Conservation (phyloP, 2,113 vertebrate species). For the Sakesphorus luctuosus region DNA sequence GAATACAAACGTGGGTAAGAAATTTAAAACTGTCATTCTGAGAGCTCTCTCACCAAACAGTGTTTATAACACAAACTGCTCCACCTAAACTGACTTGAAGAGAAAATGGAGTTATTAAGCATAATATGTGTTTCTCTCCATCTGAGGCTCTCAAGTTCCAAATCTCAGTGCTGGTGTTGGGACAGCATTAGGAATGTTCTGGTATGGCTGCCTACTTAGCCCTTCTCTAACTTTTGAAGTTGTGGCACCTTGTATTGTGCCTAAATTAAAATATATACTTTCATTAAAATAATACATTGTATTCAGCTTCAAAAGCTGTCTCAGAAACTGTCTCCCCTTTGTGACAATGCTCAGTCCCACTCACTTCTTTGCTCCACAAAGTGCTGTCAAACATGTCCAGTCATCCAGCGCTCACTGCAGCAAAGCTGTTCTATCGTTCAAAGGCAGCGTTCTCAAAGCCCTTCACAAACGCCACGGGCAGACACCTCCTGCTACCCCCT, state of each 20-base stretch:
- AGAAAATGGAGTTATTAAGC: not conserved
- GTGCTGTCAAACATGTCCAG: not conserved
- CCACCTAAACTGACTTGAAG: not conserved
- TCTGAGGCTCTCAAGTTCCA: not conserved
- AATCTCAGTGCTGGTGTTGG: not conserved
- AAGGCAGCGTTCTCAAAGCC: not conserved
- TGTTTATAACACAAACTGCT: not conserved
- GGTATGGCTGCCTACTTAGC: not conserved
- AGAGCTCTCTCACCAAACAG: not conserved
- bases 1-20: not conserved
- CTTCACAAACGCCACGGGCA: not conserved
- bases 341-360: not conserved
- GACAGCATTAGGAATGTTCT: not conserved
- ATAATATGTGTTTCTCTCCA: not conserved
- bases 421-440: not conserved
- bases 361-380: not conserved
- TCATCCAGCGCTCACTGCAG: not conserved
- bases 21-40: not conserved
- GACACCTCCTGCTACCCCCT: not conserved
- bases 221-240: not conserved
- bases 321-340: slow-evolving; percentile 16
- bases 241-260: not conserved
- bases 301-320: slow-evolving; percentile 5
- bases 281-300: not conserved
- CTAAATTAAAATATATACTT: slow-evolving; percentile 5